Evolutionary conservation across 2,797 vertebrate species (phyloP), one percentile per base, ranked within the genome.

Genomic region (Strix occidentalis): DNA sequence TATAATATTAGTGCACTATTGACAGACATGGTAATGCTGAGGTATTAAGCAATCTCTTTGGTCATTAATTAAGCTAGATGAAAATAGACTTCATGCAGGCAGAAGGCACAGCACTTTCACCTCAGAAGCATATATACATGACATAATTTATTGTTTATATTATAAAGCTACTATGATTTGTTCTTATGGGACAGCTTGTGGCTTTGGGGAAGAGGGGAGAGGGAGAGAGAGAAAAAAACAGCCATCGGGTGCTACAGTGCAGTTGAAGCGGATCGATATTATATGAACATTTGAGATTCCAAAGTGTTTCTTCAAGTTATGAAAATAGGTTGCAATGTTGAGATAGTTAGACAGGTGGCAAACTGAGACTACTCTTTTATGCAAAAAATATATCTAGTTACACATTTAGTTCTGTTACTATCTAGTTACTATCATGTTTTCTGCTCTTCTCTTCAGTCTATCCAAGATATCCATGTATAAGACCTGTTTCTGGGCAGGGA

Each of bases 291-390:
- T n/a, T 68, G 26, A 87, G 33, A 87, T 90, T 77, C 16, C 39
- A 85, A 84, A 84, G 6, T 68, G 87, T 71, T 87, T 83, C 41
- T 74, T 89, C 57, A 87, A 57, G 78, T 87, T 91, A 85, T 80
- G 64, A 89, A 94, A 94, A 93, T 18, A 96, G 50, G 84, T 95
- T 97, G 95, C 90, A 97, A 92, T 96, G 81, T 96, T 95, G 92
- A 94, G 78, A 89, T 37, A 53, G 84, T 89, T 95, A 97, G 94
- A 89, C 96, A 97, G 95, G 88, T 97, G 96, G 96, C 96, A 97
- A 96, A 97, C 94, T 96, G 90, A 97, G 93, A 97, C 94, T 96
- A 79, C 84, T 54, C 15, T 92, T 97, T 85, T 89, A 83, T 93
- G 54, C 43, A 76, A 95, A 95, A 96, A 88, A 39, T 84, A 35